A percentile compares a stretch with the other conserved stretches of the same genome.
phyloP scores from a whole-genome alignment of 2,797 vertebrate genomes.

The Cuculus canorus region DNA sequence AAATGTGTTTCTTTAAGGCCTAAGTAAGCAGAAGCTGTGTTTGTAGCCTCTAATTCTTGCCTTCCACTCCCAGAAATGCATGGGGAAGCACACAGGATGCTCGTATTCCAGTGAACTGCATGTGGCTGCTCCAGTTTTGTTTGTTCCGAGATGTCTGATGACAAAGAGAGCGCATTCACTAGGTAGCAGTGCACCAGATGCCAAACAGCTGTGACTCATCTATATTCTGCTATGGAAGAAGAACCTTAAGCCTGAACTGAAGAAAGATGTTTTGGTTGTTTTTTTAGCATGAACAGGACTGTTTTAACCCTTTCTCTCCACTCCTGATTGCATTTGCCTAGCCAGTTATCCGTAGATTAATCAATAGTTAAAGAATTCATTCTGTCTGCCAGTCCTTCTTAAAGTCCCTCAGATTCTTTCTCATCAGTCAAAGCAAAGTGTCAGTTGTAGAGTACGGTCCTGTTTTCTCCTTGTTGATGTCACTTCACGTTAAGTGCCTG shows the following conservation, averaged over 20 bases:
- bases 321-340: background rate
- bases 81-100: background rate
- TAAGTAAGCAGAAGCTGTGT: background rate
- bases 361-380: background rate
- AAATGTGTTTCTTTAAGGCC: background rate
- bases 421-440: constrained; percentile 1
- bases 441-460: background rate
- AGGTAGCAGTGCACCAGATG: constrained; percentile 32
- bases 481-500: background rate
- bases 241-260: background rate
- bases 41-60: background rate
- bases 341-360: background rate
- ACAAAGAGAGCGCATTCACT: background rate
- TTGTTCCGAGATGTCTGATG: background rate
- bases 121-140: background rate
- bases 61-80: background rate
- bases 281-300: background rate
- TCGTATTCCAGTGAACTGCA: background rate
- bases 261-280: background rate
- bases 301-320: constrained; percentile 6
- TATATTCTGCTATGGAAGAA: background rate
- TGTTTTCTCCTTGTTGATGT: background rate
- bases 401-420: background rate
- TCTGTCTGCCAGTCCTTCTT: background rate
- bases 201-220: constrained; percentile 62